phyloP scores from a whole-genome alignment of 1,140 invertebrate species.

The Drosophila ohnishii region DNA sequence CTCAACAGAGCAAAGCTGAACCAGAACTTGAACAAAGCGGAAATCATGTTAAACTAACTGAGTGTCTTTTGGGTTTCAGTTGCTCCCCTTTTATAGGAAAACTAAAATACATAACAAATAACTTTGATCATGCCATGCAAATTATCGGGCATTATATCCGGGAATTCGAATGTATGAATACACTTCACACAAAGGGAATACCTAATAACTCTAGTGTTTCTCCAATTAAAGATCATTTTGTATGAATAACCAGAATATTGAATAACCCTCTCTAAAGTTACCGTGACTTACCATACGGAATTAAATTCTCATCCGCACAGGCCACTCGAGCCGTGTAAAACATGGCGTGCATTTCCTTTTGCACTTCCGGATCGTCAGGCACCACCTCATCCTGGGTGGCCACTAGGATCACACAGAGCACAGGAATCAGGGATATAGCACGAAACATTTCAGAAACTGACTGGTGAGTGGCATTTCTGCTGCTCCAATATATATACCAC shows the following conservation, averaged over 20 bases:
- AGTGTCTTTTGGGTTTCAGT: neutral
- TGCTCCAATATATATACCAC: constrained; percentile 38
- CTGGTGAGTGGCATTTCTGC: neutral
- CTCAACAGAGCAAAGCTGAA: constrained; percentile 8
- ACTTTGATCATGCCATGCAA: constrained; percentile 37
- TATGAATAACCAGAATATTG: neutral
- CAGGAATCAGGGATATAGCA: constrained; percentile 7
- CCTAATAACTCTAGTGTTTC: constrained; percentile 8
- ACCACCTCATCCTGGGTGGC: constrained; percentile 38
- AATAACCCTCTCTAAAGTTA: neutral
- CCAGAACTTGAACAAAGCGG: constrained; percentile 8
- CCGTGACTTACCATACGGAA: constrained; percentile 57
- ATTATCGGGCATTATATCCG: constrained; percentile 25
- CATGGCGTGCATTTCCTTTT: constrained; percentile 37
- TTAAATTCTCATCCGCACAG: constrained; percentile 55
- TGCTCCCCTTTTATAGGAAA: constrained; percentile 13
- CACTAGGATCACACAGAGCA: constrained; percentile 1
- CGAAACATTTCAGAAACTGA: constrained; percentile 31
- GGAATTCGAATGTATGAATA: constrained; percentile 32
- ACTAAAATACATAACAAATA: constrained; percentile 9
- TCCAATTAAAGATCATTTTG: constrained; percentile 18
- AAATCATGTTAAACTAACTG: constrained; percentile 42
- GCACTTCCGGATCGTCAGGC: constrained; percentile 53
- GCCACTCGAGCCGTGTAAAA: constrained; percentile 39
- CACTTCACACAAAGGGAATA: constrained; percentile 28